Percentiles rank a stretch among this genome's conserved stretches.
These are phyloP conservation scores for Daboia siamensis DNA, from an alignment of 2,113 vertebrate species.

Conservation along the genomic window DNA sequence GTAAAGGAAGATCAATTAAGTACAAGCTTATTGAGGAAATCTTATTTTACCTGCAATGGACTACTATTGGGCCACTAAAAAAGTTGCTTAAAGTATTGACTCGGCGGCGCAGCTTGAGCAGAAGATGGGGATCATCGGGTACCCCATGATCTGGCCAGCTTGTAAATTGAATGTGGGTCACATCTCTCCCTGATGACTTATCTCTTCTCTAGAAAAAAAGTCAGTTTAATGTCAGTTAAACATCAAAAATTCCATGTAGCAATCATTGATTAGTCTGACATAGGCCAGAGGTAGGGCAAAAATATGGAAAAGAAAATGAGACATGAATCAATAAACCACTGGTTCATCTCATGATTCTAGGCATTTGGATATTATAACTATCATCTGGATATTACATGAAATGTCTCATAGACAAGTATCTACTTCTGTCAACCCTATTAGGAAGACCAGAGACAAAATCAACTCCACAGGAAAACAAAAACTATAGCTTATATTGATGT, in stretches of 20 bases:
- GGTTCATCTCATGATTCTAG: background rate
- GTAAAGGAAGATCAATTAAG: background rate
- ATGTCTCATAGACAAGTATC: background rate
- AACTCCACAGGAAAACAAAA: background rate
- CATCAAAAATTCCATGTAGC: background rate
- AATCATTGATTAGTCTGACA: background rate
- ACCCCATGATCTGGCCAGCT: slow-evolving; percentile 98
- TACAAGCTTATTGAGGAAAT: background rate
- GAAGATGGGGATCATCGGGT: slow-evolving; percentile 86
- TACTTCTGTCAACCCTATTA: background rate
- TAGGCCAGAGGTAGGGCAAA: background rate
- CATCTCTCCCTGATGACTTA: slow-evolving; percentile 79
- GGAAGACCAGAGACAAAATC: background rate
- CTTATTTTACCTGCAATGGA: slow-evolving; percentile 89
- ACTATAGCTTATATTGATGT: background rate
- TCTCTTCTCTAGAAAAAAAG: slow-evolving; percentile 77
- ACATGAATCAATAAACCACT: background rate
- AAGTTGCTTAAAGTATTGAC: slow-evolving; percentile 94
- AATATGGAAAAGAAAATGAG: background rate
- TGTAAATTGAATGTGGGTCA: slow-evolving; percentile 95
- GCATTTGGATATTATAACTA: background rate
- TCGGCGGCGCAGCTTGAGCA: slow-evolving; percentile 88
- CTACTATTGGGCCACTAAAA: slow-evolving; percentile 90
- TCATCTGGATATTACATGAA: background rate
- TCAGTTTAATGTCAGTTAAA: background rate